A percentile compares a stretch with the other conserved stretches of the same genome.
Conservation (phyloP, 2,888 invertebrate genomes). For the Drosophila lutescens region DNA sequence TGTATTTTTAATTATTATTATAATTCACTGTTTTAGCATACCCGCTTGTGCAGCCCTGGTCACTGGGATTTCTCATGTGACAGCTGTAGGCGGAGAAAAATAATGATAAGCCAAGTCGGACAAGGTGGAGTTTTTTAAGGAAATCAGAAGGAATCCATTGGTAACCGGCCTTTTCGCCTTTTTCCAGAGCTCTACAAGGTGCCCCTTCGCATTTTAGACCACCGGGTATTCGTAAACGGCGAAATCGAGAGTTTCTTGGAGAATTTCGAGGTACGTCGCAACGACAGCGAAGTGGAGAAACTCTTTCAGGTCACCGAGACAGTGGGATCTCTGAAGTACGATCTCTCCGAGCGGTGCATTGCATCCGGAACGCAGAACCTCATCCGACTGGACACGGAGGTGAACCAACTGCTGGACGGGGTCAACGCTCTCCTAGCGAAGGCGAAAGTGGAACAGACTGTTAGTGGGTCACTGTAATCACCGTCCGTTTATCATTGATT, state of each 20-base stretch:
- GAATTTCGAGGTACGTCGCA: slow-evolving; percentile 93
- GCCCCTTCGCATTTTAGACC: slow-evolving; percentile 94
- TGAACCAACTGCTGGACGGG: slow-evolving; percentile 57
- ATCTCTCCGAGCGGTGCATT: slow-evolving; percentile 89
- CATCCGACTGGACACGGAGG: slow-evolving; percentile 50
- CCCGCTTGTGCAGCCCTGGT: neutral
- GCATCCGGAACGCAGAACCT: slow-evolving; percentile 84
- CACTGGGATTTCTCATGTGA: slow-evolving; percentile 57
- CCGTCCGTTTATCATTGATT: slow-evolving; percentile 4
- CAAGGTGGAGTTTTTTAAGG: slow-evolving; percentile 42
- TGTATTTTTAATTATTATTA: no score
- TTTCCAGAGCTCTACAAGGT: slow-evolving; percentile 91
- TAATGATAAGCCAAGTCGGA: slow-evolving; percentile 73
- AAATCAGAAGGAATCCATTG: neutral
- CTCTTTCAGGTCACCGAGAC: slow-evolving; percentile 91
- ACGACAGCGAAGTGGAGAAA: slow-evolving; percentile 91
- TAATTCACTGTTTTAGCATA: no score
- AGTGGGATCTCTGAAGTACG: slow-evolving; percentile 91
- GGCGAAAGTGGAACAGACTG: slow-evolving; percentile 57
- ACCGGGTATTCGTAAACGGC: slow-evolving; percentile 92
- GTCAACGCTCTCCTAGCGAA: slow-evolving; percentile 61
- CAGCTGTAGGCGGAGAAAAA: slow-evolving; percentile 50
- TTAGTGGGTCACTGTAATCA: slow-evolving; percentile 38
- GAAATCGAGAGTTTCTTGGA: slow-evolving; percentile 93
- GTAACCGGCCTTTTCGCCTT: neutral